Evolutionary conservation across 1,140 invertebrate genomes (phyloP).

Genomic region (Paracyclopina nana): DNA sequence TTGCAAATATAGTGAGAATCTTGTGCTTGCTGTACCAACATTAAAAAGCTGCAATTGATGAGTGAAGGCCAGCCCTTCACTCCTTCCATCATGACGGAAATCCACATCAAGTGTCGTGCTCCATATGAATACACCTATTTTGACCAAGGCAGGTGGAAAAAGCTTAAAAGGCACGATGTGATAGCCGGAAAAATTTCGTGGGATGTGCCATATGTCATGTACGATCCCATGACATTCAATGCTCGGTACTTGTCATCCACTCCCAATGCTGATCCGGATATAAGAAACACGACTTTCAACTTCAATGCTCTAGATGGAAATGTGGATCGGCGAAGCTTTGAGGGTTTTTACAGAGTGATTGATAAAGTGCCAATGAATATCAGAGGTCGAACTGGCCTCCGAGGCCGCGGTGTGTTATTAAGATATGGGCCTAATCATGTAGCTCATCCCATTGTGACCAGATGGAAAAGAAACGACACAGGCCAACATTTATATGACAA

Average conservation of each 20-base stretch:
- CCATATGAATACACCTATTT: too few relatives aligned
- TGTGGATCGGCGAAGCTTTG: constrained; percentile 53
- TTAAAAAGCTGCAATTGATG: too few relatives aligned
- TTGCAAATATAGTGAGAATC: too few relatives aligned
- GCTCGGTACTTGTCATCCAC: constrained; percentile 1
- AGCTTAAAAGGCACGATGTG: too few relatives aligned
- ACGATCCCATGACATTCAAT: constrained; percentile 6
- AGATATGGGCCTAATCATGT: constrained; percentile 90
- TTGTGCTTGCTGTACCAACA: too few relatives aligned
- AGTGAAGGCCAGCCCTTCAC: too few relatives aligned
- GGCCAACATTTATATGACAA: constrained; percentile 26
- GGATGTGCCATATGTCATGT: background rate
- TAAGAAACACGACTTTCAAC: constrained; percentile 34
- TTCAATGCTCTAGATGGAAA: constrained; percentile 62
- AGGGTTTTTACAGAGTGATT: constrained; percentile 40
- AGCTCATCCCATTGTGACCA: constrained; percentile 65
- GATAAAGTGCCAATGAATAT: constrained; percentile 27
- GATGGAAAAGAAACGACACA: constrained; percentile 46
- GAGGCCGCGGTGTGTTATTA: constrained; percentile 59
- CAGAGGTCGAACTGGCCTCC: constrained; percentile 22
- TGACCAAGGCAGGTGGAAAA: too few relatives aligned
- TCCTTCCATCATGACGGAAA: too few relatives aligned
- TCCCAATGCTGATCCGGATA: constrained; percentile 3
- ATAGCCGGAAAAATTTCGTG: background rate
- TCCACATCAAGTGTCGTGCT: too few relatives aligned